These are phyloP conservation scores for Chloroceryle inda DNA, from an alignment of 2,797 vertebrate species.

Conservation along the genomic window DNA sequence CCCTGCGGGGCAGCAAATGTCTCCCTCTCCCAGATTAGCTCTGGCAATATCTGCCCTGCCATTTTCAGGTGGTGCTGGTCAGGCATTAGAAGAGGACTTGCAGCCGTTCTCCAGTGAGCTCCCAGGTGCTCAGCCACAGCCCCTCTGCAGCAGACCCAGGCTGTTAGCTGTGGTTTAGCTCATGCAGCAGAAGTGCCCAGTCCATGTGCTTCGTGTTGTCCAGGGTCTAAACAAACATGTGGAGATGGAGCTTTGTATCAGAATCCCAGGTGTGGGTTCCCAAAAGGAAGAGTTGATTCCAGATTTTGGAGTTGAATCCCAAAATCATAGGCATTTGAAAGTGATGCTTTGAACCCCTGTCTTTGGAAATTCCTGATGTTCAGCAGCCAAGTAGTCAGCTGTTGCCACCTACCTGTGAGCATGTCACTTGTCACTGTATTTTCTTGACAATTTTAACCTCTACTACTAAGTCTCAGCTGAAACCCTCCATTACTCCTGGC, in stretches of 20 bases:
- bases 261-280: not conserved
- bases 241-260: not conserved
- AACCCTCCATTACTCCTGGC: not conserved
- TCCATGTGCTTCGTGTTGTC: rapidly evolving
- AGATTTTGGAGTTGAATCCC: not conserved
- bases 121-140: not conserved
- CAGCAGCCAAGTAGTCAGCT: not conserved
- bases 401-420: not conserved
- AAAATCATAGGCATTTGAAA: not conserved
- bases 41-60: not conserved
- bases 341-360: not conserved
- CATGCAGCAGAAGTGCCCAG: not conserved
- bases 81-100: not conserved
- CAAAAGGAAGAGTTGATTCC: not conserved
- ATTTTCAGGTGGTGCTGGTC: not conserved
- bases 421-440: not conserved
- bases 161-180: not conserved
- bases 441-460: not conserved
- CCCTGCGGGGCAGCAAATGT: not conserved
- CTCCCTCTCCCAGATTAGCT: not conserved
- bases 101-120: not conserved
- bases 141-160: not conserved
- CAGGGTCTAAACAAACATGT: rapidly evolving
- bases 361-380: not conserved
- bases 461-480: not conserved